Evolutionary conservation across 2,888 invertebrate species (phyloP).

Genomic region (Tanypteryx hageni): DNA sequence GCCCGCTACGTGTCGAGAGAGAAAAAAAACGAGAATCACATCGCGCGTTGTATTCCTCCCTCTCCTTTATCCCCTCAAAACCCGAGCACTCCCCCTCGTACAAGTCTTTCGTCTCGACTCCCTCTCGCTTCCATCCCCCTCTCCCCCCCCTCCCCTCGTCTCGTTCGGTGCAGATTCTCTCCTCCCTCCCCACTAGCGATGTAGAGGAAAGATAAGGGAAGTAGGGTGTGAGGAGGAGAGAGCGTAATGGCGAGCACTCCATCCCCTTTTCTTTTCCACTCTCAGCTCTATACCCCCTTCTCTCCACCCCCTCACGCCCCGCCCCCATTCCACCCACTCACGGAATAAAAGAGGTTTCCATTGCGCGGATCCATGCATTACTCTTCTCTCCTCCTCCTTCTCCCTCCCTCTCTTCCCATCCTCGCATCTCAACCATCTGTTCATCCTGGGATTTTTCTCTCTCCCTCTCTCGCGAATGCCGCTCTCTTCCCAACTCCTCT

Average conservation of each 20-base stretch:
- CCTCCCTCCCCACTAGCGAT: neutral
- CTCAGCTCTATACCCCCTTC: neutral
- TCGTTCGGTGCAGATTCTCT: neutral
- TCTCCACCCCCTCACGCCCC: neutral
- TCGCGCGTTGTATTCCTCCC: neutral
- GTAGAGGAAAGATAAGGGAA: neutral
- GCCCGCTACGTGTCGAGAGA: neutral
- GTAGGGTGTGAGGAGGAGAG: neutral
- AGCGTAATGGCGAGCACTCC: neutral
- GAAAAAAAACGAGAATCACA: neutral
- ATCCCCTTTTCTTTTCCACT: neutral
- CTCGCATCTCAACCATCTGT: slow-evolving; percentile 15
- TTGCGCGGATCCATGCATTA: neutral
- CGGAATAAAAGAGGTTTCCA: slow-evolving; percentile 1
- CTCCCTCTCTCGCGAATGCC: neutral
- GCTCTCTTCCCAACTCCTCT: neutral
- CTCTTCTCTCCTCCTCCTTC: neutral
- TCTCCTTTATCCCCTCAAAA: neutral
- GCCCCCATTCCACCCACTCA: neutral
- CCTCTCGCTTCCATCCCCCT: neutral
- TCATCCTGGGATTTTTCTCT: neutral
- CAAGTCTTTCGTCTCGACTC: neutral
- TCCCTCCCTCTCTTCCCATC: neutral
- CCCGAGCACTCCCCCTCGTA: no score
- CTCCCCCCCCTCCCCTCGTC: neutral